A percentile compares a stretch with the other conserved stretches of the same genome.
These are phyloP conservation scores for Matsumyia berberina DNA, from an alignment of 2,888 invertebrate genomes.

Conservation along the genomic window DNA sequence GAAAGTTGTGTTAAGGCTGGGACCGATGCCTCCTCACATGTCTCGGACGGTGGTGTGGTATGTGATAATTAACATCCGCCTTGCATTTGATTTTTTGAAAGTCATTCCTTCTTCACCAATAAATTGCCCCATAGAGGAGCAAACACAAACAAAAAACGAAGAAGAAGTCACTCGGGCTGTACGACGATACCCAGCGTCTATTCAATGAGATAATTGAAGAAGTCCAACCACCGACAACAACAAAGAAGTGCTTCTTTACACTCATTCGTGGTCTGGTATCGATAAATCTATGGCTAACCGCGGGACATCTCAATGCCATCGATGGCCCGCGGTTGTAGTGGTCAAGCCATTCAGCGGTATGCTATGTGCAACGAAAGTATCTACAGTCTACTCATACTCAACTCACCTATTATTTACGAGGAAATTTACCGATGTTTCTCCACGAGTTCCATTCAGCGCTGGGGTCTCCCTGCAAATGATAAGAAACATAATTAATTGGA, in stretches of 20 bases:
- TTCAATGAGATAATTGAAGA: slow-evolving; percentile 63
- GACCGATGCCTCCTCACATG: slow-evolving; percentile 20
- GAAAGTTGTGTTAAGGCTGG: slow-evolving; percentile 15
- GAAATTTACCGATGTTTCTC: slow-evolving; percentile 45
- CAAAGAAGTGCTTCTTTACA: slow-evolving; percentile 17
- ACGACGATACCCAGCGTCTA: not conserved
- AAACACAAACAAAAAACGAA: slow-evolving; percentile 1
- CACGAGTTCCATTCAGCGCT: slow-evolving; percentile 1
- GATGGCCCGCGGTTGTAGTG: not conserved
- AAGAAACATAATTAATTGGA: slow-evolving; percentile 74
- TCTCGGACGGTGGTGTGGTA: slow-evolving; percentile 22
- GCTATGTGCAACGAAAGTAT: slow-evolving; percentile 40
- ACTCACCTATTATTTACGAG: slow-evolving; percentile 65
- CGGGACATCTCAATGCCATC: slow-evolving; percentile 71
- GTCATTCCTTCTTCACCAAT: slow-evolving; percentile 37
- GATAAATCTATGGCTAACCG: slow-evolving; percentile 53
- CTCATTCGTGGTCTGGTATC: slow-evolving; percentile 40
- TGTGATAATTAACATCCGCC: slow-evolving; percentile 73
- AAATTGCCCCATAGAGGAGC: slow-evolving; percentile 11
- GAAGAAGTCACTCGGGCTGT: slow-evolving; percentile 23
- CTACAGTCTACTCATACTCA: not conserved
- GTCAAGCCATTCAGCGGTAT: too few relatives aligned
- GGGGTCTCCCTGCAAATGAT: slow-evolving; percentile 65
- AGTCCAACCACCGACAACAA: slow-evolving; percentile 21
- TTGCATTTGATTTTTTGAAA: slow-evolving; percentile 61